Conservation (phyloP, 1,140 invertebrate genomes). For the Ips nitidus region DNA sequence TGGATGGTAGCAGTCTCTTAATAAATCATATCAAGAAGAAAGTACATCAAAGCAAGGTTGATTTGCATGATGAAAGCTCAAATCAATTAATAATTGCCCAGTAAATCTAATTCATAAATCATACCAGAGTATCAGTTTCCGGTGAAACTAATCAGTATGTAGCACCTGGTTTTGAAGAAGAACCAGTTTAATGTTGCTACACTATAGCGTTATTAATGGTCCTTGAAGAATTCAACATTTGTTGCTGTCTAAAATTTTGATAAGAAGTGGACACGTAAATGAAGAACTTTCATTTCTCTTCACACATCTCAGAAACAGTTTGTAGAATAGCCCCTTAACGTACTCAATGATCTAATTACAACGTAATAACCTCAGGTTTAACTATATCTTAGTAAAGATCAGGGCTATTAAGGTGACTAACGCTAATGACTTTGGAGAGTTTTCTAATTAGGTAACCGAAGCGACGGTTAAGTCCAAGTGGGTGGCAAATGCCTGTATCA, state of each 20-base stretch:
- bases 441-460: conserved; percentile 12
- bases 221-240: too few relatives aligned
- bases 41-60: background rate
- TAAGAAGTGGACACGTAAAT: too few relatives aligned
- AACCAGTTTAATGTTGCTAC: background rate
- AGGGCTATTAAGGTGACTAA: conserved; percentile 7
- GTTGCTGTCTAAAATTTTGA: too few relatives aligned
- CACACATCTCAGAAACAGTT: too few relatives aligned
- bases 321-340: too few relatives aligned
- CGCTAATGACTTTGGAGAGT: conserved; percentile 6
- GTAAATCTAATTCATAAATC: conserved; percentile 11
- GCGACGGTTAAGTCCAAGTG: conserved; percentile 1
- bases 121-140: conserved; percentile 8
- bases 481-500: conserved; percentile 10
- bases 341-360: background rate
- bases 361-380: background rate
- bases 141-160: conserved; percentile 7
- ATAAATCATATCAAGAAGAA: background rate
- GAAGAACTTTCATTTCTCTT: too few relatives aligned
- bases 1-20: too few relatives aligned
- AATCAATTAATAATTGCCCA: conserved; percentile 7
- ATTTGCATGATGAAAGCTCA: conserved; percentile 9
- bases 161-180: conserved; percentile 1
- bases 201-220: too few relatives aligned
- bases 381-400: conserved; percentile 8